A percentile compares a stretch with the other conserved stretches of the same genome.
phyloP scores from a whole-genome alignment of 2,797 vertebrate genomes.

The Crocidura indochinensis region DNA sequence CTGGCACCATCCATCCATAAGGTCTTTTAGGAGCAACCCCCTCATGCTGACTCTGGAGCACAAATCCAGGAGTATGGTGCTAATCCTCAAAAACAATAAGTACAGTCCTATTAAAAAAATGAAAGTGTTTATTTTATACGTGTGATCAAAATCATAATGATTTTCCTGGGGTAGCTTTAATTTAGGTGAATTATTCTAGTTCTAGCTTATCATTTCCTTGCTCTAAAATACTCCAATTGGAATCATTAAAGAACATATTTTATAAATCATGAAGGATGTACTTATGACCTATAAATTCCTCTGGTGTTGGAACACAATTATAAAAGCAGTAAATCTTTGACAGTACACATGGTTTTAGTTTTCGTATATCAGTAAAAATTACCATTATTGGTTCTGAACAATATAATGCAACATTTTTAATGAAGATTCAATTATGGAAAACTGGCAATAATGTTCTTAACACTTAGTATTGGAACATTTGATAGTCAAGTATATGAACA shows the following conservation, averaged over 20 bases:
- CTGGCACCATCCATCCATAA: too few species aligned
- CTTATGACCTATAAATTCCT: neutral
- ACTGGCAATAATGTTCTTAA: neutral
- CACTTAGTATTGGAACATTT: neutral
- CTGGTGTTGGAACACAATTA: neutral
- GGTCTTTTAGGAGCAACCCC: too few species aligned
- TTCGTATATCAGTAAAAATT: slow-evolving; percentile 3
- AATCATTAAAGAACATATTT: neutral
- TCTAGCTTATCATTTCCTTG: neutral
- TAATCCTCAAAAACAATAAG: too few species aligned
- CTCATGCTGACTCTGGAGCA: too few species aligned
- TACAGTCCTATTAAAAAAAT: too few species aligned
- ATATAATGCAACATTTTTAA: neutral
- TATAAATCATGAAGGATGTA: neutral
- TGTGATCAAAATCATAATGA: neutral
- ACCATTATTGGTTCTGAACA: slow-evolving; percentile 9
- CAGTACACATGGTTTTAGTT: neutral
- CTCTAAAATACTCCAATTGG: neutral
- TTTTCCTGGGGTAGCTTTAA: neutral
- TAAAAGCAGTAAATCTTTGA: slow-evolving; percentile 4
- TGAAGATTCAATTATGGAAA: slow-evolving; percentile 33
- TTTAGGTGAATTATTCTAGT: neutral
- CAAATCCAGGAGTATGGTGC: too few species aligned
- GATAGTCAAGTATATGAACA: neutral
- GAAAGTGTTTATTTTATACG: neutral